A percentile compares a stretch with the other conserved stretches of the same genome.
Evolutionary conservation across 2,113 vertebrate genomes (phyloP).

Genomic region (Parus major): DNA sequence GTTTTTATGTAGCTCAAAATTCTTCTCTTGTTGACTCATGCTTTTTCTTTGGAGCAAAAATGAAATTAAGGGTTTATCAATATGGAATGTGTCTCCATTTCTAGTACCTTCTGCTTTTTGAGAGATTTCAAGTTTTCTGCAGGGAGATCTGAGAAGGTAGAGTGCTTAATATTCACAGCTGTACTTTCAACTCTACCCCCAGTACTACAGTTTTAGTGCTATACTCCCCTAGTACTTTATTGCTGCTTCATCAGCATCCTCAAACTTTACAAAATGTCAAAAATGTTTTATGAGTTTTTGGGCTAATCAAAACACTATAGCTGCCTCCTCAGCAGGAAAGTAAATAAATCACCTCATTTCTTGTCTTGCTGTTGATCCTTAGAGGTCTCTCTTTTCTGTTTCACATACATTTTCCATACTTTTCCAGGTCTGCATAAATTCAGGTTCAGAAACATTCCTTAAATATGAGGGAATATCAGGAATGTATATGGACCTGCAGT

Average conservation of each 20-base stretch:
- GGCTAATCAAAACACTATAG: not conserved
- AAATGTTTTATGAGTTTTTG: not conserved
- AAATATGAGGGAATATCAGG: not conserved
- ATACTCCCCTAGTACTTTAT: not conserved
- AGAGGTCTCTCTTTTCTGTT: not conserved
- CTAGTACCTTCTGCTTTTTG: not conserved
- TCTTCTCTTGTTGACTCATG: conserved; percentile 24
- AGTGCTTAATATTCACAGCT: not conserved
- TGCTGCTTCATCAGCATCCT: not conserved
- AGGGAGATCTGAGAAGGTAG: not conserved
- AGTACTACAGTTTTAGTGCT: not conserved
- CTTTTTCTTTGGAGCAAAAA: conserved; percentile 28
- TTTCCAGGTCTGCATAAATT: not conserved
- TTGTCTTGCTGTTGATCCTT: not conserved
- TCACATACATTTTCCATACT: not conserved
- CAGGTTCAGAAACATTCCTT: not conserved
- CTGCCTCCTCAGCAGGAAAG: not conserved
- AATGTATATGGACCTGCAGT: not conserved
- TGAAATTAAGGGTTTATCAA: conserved; percentile 20
- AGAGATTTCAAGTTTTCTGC: conserved; percentile 1
- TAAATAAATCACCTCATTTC: not conserved
- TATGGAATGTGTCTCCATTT: not conserved
- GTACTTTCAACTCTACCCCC: not conserved
- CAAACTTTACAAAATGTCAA: not conserved
- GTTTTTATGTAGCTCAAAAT: conserved; percentile 33